Base-by-base conservation (phyloP, 2,797 vertebrate genomes). In the Paedocypris micromegethes region DNA sequence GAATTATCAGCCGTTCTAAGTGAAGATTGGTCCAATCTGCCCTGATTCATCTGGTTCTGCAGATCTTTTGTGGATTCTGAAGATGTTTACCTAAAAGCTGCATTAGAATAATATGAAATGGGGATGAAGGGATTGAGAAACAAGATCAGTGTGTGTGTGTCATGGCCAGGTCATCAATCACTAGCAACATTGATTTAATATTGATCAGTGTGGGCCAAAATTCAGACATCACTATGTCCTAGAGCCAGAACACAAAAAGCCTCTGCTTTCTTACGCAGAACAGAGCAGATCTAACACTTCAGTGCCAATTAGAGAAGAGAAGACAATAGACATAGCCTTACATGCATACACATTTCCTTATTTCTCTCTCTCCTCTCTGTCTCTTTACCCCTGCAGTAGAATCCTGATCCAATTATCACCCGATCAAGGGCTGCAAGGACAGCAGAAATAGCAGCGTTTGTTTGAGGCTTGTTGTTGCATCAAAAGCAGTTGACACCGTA, bases 371-470 rank as follows among this genome's bases (percentile, higher is more conserved):
- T 64, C 9, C 61, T 23, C 23, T 23, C 8, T 62, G 39, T 66
- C 63, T 69, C 50, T 2, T 55, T 68, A 23, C 52, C 69, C 75
- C 73, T 38, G 46, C 58, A 64, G 72, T 73, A 74, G 43, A 75
- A 72, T 78, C 64, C 75, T 72, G 65, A 73, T 79, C 70, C 69
- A 74, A 69, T 75, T 75, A 68, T 59, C 66, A 72, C 56, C 66
- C 55, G 56, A 81, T 74, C 76, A 77, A 72, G 71, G 63, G 68
- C 68, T 72, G 68, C 73, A 58, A 63, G 52, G 63, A 66, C 23
- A 55, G 73, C 64, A 77, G 68, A 79, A 75, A 75, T 69, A 72
- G 56, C 63, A 79, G 68, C 40, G 74, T 78, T 75, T 68, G 66
- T 68, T 66, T 75, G 55, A 74, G 52, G 56, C 72, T 74, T 78